Evolutionary conservation across 2,888 invertebrate genomes (phyloP), one percentile per base, ranked within the genome.

Genomic region (Lasioglossum morio): DNA sequence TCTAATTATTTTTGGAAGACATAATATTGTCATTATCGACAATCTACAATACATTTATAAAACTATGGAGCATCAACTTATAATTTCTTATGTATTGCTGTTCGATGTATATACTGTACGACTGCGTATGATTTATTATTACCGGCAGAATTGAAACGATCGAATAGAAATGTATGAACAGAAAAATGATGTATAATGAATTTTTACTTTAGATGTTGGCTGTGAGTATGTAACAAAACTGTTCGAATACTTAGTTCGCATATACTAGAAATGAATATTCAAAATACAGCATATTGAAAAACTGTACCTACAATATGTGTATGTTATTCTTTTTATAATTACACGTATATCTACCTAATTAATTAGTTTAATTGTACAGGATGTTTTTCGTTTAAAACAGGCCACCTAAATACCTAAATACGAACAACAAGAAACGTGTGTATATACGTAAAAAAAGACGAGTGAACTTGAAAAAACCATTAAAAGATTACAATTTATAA

Each of bases 131-230:
- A 73, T 87, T 77, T 79, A 82, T 74, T 79, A 82, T 72, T 53
- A 79, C 5, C 57, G 57, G 48, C 63, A 81, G 73, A n/a, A 63
- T 70, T 77, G 53, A 23, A 79, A 79, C 5, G 40, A 76, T 74
- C 48, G 37, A 40, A 84, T 80, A 40, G 34, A 80, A 12, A 23
- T 63, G 34, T 40, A 72, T 40, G 63, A 72, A 80, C 34, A 48
- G 73, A 57, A 84, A 75, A 81, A 73, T 48, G 19, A 80, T 69
- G n/a, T 48, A 85, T 77, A 79, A 79, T 82, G 72, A 73, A 87
- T 43, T 85, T 78, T 90, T 91, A 82, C 78, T 90, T 91, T 91
- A 88, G 79, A 88, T 89, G 88, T 89, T 91, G 91, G 91, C 91
- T 91, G 91, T 91, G 92, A 92, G 88, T 69, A 83, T 75, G 77